Base-by-base conservation (phyloP, 2,113 vertebrate species). In the Montifringilla adamsi region DNA sequence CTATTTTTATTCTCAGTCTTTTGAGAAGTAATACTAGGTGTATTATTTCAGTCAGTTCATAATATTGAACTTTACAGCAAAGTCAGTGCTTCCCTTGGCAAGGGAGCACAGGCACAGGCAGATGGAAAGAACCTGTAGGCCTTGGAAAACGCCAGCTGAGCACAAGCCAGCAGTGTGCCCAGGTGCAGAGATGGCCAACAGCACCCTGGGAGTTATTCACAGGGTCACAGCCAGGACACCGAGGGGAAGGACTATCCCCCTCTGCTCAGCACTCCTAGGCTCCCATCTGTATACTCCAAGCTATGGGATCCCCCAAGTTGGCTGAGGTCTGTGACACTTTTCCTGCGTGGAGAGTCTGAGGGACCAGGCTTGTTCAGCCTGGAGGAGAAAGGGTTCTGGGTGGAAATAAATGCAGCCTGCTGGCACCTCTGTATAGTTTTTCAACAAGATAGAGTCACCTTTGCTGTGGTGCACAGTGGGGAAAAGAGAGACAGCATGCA, bases 381-480 rank as follows among this genome's bases (percentile, higher is more conserved):
- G 11, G 16, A 68, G 31, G 7, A 80, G 27, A 80, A 87, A 76
- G 1, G 5, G 46, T n/a, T 28, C 80, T 1, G 1, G 1, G 7
- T 10, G 22, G 26, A 90, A 28, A 59, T n/a, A 47, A 60, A 33
- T 52, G 17, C 23, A 74, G 41, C 17, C n/a, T 88, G 33, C 27
- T 60, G 10, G 13, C 28, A 26, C 19, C n/a, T 75, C 43, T 30
- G 24, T 52, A 30, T 5, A 58, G 31, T 41, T 82, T 89, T 62
- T 37, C 0, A 0, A 53, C 30, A 63, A 37, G 19, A n/a, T 24
- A 15, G 52, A 64, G 28, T 59, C 1, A 3, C 7, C 4, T 85
- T 52, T 0, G 0, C 21, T 60, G n/a, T 43, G n/a, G 17, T 70
- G 9, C 21, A 23, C 26, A 19, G 27, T 15, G 7, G 15, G 37